Conservation (phyloP, 2,888 invertebrate species). For the Apotomis capreana region DNA sequence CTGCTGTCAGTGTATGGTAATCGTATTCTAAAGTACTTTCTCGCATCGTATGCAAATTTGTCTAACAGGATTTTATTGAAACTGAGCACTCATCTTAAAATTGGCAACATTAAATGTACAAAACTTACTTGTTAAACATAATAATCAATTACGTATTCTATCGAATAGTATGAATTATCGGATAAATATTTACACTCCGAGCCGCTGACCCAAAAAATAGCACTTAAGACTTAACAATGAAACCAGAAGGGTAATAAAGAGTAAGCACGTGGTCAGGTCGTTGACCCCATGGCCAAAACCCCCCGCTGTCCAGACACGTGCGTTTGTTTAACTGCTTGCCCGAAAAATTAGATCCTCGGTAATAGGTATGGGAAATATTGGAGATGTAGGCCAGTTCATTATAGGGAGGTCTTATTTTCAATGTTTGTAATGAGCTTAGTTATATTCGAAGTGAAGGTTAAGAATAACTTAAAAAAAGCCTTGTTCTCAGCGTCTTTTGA, state of each 20-base stretch:
- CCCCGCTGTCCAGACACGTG: conserved; percentile 61
- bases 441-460: too few relatives aligned
- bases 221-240: conserved; percentile 40
- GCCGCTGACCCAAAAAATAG: conserved; percentile 31
- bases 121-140: background rate
- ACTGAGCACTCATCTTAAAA: background rate
- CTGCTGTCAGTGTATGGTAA: background rate
- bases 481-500: too few relatives aligned
- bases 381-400: conserved; percentile 20
- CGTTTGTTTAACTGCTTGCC: conserved; percentile 57
- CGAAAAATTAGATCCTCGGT: conserved; percentile 46
- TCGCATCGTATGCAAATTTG: background rate
- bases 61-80: background rate
- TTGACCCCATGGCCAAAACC: conserved; percentile 64
- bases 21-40: background rate
- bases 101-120: background rate
- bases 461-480: too few relatives aligned
- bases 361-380: conserved; percentile 28
- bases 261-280: conserved; percentile 65
- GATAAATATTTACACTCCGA: conserved; percentile 32
- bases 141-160: conserved; percentile 6
- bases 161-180: conserved; percentile 24
- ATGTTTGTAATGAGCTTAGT: background rate
- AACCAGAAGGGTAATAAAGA: conserved; percentile 56
- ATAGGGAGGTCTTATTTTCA: conserved; percentile 6